Evolutionary conservation across 2,797 vertebrate genomes (phyloP), one percentile per base, ranked within the genome.

Genomic region (Cheirogaleus major): DNA sequence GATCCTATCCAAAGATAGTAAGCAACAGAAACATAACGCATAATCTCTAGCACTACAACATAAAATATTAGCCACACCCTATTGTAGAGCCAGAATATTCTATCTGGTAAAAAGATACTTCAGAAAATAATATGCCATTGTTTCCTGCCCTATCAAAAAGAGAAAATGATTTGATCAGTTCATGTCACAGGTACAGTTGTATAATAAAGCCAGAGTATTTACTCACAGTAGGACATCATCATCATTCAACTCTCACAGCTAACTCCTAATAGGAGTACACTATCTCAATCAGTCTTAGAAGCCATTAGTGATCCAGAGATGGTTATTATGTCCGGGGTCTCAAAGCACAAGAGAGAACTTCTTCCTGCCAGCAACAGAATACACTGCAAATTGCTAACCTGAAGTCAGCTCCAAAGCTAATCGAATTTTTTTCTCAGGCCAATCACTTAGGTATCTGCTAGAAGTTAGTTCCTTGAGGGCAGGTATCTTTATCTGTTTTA

Each of bases 381-480:
- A 82, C 32, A 85, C 0, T 50, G 32, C 57, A 89, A 85, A 70
- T 7, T 11, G 27, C 52, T 70, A 79, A 69, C 57, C n/a, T 82
- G 18, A 43, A 92, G 59, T 83, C 25, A 90, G 48, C 87, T 75
- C 30, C 75, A 95, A 97, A 94, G 14, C 35, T 65, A 72, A 43
- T 45, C 43, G 10, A 89, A 67, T 52, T 94, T 59, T 91, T 89
- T 93, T 61, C 52, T 65, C 15, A 85, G 59, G 41, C 50, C 82
- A 95, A 80, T 89, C 78, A 82, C 57, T 72, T 8, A 91, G 63
- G 30, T 57, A 70, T 93, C n/a, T 93, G 41, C 55, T 89, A 95
- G 50, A 91, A 50, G 48, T 93, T 38, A 91, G 90, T 25, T 27
- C 57, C 57, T 11, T 59, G 10, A 59, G 4, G 23, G 25, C 23